Evolutionary conservation across 2,113 vertebrate genomes (phyloP).

Genomic region (Gavialis gangeticus): DNA sequence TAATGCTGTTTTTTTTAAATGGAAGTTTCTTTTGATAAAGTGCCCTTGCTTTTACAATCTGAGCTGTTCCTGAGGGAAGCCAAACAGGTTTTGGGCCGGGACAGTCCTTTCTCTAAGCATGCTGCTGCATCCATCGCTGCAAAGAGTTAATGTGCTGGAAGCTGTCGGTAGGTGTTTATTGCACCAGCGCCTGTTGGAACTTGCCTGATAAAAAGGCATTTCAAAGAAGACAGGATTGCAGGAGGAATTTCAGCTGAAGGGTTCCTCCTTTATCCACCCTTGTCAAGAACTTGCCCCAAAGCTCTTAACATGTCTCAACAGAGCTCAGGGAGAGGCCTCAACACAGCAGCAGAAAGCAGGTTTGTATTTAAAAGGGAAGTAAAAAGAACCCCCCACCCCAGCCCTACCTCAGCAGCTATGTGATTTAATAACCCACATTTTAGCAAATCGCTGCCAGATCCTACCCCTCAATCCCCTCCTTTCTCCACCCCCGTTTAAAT

Average conservation of each 20-base stretch:
- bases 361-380: not conserved
- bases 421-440: not conserved
- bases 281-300: slow-evolving; percentile 64
- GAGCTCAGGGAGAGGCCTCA: slow-evolving; percentile 55
- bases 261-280: slow-evolving; percentile 73
- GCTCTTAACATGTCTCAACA: slow-evolving; percentile 74
- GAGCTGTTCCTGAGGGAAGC: not conserved
- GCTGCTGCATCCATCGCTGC: not conserved
- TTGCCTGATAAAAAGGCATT: slow-evolving; percentile 77
- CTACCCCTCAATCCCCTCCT: not conserved
- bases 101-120: not conserved
- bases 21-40: not conserved
- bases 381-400: not conserved
- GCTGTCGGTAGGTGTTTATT: not conserved
- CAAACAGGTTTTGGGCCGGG: not conserved
- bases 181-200: slow-evolving; percentile 64
- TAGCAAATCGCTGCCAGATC: not conserved
- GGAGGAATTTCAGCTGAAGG: slow-evolving; percentile 74
- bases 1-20: slow-evolving; percentile 4
- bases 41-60: not conserved
- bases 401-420: not conserved
- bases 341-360: not conserved
- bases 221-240: slow-evolving; percentile 68
- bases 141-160: slow-evolving; percentile 53
- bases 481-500: not conserved